Conservation (phyloP, 2,113 vertebrate species). For the Leptodactylus fuscus region DNA sequence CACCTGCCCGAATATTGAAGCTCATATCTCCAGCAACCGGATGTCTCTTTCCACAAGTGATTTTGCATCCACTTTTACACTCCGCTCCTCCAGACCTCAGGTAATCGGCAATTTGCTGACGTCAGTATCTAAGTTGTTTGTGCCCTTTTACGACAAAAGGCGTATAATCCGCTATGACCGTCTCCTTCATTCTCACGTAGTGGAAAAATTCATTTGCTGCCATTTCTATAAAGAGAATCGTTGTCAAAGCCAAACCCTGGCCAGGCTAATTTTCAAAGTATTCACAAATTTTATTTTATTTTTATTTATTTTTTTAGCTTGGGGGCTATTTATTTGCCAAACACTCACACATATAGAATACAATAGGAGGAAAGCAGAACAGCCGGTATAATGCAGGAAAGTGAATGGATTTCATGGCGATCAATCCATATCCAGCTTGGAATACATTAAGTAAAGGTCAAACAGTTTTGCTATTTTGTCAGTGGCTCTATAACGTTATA, state of each 20-base stretch:
- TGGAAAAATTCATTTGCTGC: neutral
- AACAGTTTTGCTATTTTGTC: neutral
- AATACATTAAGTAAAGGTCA: slow-evolving; percentile 4
- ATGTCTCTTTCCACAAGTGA: neutral
- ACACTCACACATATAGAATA: neutral
- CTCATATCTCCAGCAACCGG: neutral
- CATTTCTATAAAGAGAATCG: neutral
- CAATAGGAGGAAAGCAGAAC: neutral
- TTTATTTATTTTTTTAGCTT: neutral
- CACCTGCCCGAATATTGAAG: too few species aligned
- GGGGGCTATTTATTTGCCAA: neutral
- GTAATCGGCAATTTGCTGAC: neutral
- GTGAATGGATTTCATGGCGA: neutral
- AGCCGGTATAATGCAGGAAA: neutral
- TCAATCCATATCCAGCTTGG: slow-evolving; percentile 7
- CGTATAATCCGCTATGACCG: neutral
- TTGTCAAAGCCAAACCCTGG: neutral
- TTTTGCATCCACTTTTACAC: neutral
- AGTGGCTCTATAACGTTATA: neutral
- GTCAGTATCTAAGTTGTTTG: neutral
- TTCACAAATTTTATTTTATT: neutral
- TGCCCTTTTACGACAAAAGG: neutral
- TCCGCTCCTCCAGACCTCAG: neutral
- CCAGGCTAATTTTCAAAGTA: neutral
- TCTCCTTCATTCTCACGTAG: neutral